Percentiles rank a stretch among this genome's conserved stretches.
Evolutionary conservation across 2,888 invertebrate genomes (phyloP).

Genomic region (Itoplectis maculator): DNA sequence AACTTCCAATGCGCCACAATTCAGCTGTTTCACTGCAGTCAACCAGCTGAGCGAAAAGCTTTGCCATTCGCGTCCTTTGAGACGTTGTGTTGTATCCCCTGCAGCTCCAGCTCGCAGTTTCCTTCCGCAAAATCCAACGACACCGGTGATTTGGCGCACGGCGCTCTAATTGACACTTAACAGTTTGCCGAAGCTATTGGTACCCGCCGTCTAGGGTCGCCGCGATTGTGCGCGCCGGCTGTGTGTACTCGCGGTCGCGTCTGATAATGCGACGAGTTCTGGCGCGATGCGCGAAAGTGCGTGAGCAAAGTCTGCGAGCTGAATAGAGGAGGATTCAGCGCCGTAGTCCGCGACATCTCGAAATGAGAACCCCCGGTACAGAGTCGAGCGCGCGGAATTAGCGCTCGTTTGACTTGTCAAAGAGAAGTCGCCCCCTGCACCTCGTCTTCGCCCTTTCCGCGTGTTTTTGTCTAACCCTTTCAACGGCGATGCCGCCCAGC

Average conservation of each 20-base stretch:
- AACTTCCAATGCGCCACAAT: too few relatives aligned
- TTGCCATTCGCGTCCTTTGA: too few relatives aligned
- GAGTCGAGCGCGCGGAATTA: slow-evolving; percentile 69
- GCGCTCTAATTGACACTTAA: not conserved
- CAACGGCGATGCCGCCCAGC: slow-evolving; percentile 65
- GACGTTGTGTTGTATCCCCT: too few relatives aligned
- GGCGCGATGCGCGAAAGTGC: not conserved
- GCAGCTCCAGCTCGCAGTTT: too few relatives aligned
- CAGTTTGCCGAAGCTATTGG: not conserved
- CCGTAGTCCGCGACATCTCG: not conserved
- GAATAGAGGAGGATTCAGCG: not conserved
- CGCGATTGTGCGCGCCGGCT: not conserved
- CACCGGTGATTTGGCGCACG: not conserved
- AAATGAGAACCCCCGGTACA: slow-evolving; percentile 22
- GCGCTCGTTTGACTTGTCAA: slow-evolving; percentile 79
- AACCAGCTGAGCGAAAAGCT: too few relatives aligned
- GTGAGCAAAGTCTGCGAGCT: not conserved
- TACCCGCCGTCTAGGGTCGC: not conserved
- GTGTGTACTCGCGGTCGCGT: too few relatives aligned
- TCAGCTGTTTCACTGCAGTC: too few relatives aligned
- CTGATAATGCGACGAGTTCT: too few relatives aligned
- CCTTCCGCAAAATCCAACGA: too few relatives aligned
- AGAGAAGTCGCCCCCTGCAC: slow-evolving; percentile 65
- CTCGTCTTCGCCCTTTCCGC: slow-evolving; percentile 16
- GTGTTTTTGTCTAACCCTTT: slow-evolving; percentile 45